phyloP scores from a whole-genome alignment of 2,888 invertebrate species.

The Luperina nickerlii region DNA sequence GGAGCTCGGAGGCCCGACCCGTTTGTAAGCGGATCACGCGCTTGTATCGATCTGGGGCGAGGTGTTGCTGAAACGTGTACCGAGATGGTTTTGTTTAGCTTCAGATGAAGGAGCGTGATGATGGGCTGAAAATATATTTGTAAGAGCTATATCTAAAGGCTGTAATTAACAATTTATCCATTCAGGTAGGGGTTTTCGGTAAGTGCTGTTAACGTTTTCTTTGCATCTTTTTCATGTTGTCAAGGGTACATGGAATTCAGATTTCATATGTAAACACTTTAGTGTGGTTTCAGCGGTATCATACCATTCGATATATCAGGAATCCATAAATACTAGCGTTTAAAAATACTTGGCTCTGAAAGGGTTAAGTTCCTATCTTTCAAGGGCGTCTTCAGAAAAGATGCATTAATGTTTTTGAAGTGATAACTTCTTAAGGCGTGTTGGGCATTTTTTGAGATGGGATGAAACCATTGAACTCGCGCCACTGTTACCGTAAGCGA shows the following conservation, averaged over 20 bases:
- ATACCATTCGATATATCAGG: background rate
- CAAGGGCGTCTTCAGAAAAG: background rate
- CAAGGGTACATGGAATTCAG: background rate
- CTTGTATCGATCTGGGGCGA: conserved; percentile 65
- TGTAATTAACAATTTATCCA: background rate
- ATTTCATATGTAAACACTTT: background rate
- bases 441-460: too few relatives aligned
- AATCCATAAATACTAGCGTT: background rate
- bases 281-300: background rate
- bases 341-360: background rate
- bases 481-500: too few relatives aligned
- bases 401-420: background rate
- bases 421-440: too few relatives aligned
- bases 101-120: conserved; percentile 20
- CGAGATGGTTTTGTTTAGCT: conserved; percentile 31
- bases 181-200: background rate
- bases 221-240: background rate
- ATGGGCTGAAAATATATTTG: conserved; percentile 18
- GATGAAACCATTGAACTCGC: too few relatives aligned
- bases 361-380: background rate
- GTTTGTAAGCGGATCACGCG: conserved; percentile 69
- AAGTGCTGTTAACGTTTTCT: background rate
- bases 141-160: background rate
- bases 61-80: conserved; percentile 52
- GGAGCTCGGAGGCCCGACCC: conserved; percentile 45